Conservation (phyloP, 1,140 invertebrate species). For the Heliconius congener region DNA sequence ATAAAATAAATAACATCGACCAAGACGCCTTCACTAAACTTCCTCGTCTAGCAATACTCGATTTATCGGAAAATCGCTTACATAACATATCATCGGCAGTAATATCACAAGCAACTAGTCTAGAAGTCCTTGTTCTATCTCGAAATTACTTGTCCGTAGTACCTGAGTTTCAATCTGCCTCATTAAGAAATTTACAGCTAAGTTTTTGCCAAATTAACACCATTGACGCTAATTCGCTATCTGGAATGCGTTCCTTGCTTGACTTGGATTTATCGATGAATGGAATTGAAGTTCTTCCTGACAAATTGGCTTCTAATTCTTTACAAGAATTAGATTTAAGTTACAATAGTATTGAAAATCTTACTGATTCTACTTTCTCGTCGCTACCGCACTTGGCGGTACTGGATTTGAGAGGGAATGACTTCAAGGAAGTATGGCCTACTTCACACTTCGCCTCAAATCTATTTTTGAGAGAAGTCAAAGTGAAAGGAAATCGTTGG, state of each 20-base stretch:
- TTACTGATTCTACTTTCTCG: constrained; percentile 81
- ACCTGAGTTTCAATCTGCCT: constrained; percentile 80
- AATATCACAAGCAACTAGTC: constrained; percentile 78
- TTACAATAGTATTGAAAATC: constrained; percentile 72
- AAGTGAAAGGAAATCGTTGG: constrained; percentile 87
- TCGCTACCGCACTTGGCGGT: constrained; percentile 82
- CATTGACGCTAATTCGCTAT: constrained; percentile 75
- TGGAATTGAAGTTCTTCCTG: constrained; percentile 81
- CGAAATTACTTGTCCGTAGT: constrained; percentile 84
- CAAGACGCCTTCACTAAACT: constrained; percentile 58
- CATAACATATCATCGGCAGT: constrained; percentile 32
- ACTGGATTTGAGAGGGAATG: constrained; percentile 85
- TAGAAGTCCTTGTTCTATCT: constrained; percentile 83
- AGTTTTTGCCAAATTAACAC: constrained; percentile 83
- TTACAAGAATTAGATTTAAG: constrained; percentile 82
- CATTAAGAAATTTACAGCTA: constrained; percentile 80
- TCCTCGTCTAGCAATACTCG: constrained; percentile 54
- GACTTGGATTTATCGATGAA: constrained; percentile 83
- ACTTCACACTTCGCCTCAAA: constrained; percentile 83
- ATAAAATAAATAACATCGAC: constrained; percentile 72
- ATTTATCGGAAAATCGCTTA: constrained; percentile 86
- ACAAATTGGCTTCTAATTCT: constrained; percentile 77
- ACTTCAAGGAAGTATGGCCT: constrained; percentile 83
- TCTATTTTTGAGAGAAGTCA: constrained; percentile 80
- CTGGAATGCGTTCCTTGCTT: constrained; percentile 77